Conservation (phyloP, 1,140 invertebrate genomes). For the Hylaeus volcanicus region DNA sequence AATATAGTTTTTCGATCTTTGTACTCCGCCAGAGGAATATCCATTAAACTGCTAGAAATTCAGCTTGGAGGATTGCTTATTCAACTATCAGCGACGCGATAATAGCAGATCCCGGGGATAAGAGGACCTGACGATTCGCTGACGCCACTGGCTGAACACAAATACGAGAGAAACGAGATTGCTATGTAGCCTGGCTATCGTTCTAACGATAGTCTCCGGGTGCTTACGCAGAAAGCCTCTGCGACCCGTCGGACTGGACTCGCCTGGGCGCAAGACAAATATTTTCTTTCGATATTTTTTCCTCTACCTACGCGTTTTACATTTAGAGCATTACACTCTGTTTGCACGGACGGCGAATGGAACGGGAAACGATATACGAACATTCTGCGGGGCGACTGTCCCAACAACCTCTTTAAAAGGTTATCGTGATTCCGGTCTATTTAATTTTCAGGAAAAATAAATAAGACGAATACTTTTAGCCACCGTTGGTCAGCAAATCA, state of each 20-base stretch:
- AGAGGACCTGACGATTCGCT: constrained; percentile 39
- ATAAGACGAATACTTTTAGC: too few species aligned
- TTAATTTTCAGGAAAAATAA: too few species aligned
- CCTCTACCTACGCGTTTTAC: constrained; percentile 1
- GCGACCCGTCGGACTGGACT: constrained; percentile 49
- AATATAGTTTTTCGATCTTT: neutral
- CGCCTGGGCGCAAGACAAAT: constrained; percentile 48
- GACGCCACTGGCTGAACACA: constrained; percentile 38
- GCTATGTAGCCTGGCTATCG: constrained; percentile 27
- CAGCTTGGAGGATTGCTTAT: constrained; percentile 43
- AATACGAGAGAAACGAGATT: constrained; percentile 54
- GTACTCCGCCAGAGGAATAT: neutral
- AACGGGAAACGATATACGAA: neutral
- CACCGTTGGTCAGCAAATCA: too few species aligned
- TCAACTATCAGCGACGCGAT: constrained; percentile 37
- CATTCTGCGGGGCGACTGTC: neutral
- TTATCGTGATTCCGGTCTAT: neutral
- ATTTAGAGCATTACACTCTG: constrained; percentile 30
- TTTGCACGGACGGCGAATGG: constrained; percentile 4
- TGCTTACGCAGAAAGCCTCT: constrained; percentile 55
- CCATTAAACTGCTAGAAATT: constrained; percentile 5
- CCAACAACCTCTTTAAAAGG: neutral
- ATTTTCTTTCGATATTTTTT: constrained; percentile 57
- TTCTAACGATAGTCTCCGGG: constrained; percentile 30
- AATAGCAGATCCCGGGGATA: constrained; percentile 18